These are phyloP conservation scores for Rhagologus leucostigma DNA, from an alignment of 2,113 vertebrate species.

Conservation along the genomic window DNA sequence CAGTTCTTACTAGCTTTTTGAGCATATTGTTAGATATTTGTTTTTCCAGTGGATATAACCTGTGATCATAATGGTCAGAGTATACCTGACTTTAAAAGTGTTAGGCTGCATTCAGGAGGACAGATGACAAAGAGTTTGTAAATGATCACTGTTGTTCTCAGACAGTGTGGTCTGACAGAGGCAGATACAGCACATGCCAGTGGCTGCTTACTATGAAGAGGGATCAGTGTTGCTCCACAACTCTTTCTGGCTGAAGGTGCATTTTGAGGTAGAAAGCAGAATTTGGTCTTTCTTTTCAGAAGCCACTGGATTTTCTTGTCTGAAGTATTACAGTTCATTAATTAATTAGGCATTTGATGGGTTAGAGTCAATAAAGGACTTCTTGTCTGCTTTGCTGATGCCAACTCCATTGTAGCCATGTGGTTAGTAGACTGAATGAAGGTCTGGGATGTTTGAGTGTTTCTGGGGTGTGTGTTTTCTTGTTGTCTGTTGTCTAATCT, in stretches of 20 bases:
- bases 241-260: neutral
- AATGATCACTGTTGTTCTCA: neutral
- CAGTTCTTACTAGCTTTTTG: neutral
- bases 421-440: neutral
- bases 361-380: neutral
- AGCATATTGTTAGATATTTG: neutral
- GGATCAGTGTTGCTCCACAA: accelerated
- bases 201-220: neutral
- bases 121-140: neutral
- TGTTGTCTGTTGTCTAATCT: neutral
- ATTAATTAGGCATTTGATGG: neutral
- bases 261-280: neutral
- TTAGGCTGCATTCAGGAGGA: neutral
- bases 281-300: neutral
- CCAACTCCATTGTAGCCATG: neutral
- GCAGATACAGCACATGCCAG: neutral
- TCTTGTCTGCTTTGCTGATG: neutral
- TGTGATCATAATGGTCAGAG: accelerated
- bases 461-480: neutral
- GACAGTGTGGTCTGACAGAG: neutral
- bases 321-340: neutral
- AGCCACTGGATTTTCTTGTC: neutral
- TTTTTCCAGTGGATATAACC: neutral
- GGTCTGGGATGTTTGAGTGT: neutral
- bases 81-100: neutral